Base-by-base conservation (phyloP, 2,113 vertebrate species). In the Corythornis madagascariensis region DNA sequence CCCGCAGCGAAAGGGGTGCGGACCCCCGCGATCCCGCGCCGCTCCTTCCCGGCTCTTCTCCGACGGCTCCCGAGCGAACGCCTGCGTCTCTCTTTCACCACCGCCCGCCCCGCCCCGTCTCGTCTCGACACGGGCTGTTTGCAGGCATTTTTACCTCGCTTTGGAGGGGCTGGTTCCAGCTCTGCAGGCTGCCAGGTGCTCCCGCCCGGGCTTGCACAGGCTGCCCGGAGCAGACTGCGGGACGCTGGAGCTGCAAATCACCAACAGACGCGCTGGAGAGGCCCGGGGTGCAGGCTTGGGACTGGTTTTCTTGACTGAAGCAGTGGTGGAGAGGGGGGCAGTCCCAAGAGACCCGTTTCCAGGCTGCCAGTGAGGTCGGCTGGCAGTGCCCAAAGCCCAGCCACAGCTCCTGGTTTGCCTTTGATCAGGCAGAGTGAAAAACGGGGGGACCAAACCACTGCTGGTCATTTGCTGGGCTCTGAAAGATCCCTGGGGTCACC, bases 381-480 rank as follows among this genome's bases (percentile, higher is more conserved):
- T 24, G 45, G 29, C 63, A 7, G 10, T 5, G 56, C 75, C 65
- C 11, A 6, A 55, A 88, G 7, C 57, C 17, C 76, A 22, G 31
- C 35, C 47, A 1, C 67, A 8, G 38, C 59, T 59, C n/a, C 28
- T 7, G 50, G 28, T 4, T 14, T 64, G 40, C 77, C 47, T 63
- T 33, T 35, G 47, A 57, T 33, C 45, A 16, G 15, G 21, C 3
- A 1, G 25, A 15, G n/a, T 9, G 50, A 10, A 60, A 69, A 73
- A 19, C 0, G 5, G 3, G 20, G 13, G 14, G 16, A 5, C 4
- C 26, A 29, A 33, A 63, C 4, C 20, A 0, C 43, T 20, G 5
- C 25, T 42, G 12, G 3, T 24, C 53, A 11, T 7, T 35, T 31
- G 25, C 40, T 2, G 84, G 25, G 28, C 38, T 65, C 45, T 12